Base-by-base conservation (phyloP, 2,797 vertebrate genomes). In the Dromococcyx pavoninus region DNA sequence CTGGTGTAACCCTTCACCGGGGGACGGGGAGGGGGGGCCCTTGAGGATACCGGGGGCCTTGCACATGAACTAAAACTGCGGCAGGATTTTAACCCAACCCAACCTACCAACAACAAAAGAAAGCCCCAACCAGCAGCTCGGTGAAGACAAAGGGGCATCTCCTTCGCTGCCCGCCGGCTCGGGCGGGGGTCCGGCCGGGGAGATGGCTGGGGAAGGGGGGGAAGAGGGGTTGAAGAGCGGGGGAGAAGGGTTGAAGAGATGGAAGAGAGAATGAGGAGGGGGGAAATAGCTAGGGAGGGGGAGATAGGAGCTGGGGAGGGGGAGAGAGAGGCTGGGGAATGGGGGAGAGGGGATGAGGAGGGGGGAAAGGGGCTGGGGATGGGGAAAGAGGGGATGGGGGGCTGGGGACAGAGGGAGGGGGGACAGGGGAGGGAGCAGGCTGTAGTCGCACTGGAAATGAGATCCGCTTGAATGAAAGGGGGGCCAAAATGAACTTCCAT, bases 21-120 rank as follows among this genome's bases (percentile, higher is more conserved):
- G 86, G 81, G 75, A 67, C 33, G 22, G 27, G 66, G 41, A 11
- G 58, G 24, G 16, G 33, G 23, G 10, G 10, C n/a, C n/a, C n/a
- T 7, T 60, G 58, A 71, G 77, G 77, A 56, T 78, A 71, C 71
- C 71, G 72, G 82, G 81, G 87, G 91, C 87, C 93, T 93, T 96
- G 95, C 65, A 79, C 95, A 88, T 92, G 87, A 96, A 93, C 95
- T 95, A 91, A 86, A 89, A 92, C 91, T 76, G 84, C 82, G 76
- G 88, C 91, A 86, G 70, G 69, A 61, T 80, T 94, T 91, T 90
- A 94, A 95, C 89, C 83, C 83, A 78, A 91, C 77, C 86, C 93
- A 76, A 75, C 24, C 69, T 71, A 90, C 43, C 82, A 62, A 33
- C 66, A 91, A 86, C 85, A 72, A 86, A 79, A 86, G 88, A 82